Percentiles rank a stretch among this genome's conserved stretches.
These are phyloP conservation scores for Phrynocephalus guinanensis DNA, from an alignment of 2,797 vertebrate genomes.

Conservation along the genomic window DNA sequence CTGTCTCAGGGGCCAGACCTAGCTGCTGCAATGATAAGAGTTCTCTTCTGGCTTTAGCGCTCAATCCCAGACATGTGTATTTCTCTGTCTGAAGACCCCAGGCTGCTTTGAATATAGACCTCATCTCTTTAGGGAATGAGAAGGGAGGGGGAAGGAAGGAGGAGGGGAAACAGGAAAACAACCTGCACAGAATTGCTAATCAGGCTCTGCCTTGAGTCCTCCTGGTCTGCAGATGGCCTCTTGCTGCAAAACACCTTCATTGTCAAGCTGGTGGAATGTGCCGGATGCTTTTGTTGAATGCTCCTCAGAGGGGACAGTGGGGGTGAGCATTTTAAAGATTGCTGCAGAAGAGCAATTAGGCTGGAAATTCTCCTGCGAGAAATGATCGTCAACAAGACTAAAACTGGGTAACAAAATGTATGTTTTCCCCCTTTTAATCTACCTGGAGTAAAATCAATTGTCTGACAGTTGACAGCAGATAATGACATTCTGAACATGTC, in stretches of 20 bases:
- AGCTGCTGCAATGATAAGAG: conserved; percentile 71
- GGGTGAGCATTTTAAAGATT: conserved; percentile 30
- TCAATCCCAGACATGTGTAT: conserved; percentile 69
- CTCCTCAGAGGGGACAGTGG: background rate
- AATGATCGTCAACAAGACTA: conserved; percentile 28
- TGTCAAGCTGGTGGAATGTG: conserved; percentile 45
- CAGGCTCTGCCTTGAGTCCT: conserved; percentile 62
- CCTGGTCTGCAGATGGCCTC: conserved; percentile 60
- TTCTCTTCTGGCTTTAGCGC: conserved; percentile 66
- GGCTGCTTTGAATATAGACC: conserved; percentile 76
- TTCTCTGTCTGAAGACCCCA: conserved; percentile 73
- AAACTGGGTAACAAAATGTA: conserved; percentile 12
- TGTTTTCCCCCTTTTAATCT: conserved; percentile 19
- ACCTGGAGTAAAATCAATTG: conserved; percentile 40
- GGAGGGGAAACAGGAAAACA: conserved; percentile 52
- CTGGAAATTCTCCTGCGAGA: conserved; percentile 37
- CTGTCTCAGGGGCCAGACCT: conserved; percentile 63
- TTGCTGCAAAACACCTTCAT: conserved; percentile 60
- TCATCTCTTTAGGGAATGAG: conserved; percentile 56
- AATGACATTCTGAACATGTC: conserved; percentile 20
- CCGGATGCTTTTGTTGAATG: conserved; percentile 40
- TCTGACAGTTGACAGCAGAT: conserved; percentile 31
- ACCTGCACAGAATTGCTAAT: conserved; percentile 72
- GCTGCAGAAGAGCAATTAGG: conserved; percentile 45
- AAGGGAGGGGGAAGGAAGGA: conserved; percentile 46